Conservation (phyloP, 1,140 invertebrate species). For the Diuraphis noxia region DNA sequence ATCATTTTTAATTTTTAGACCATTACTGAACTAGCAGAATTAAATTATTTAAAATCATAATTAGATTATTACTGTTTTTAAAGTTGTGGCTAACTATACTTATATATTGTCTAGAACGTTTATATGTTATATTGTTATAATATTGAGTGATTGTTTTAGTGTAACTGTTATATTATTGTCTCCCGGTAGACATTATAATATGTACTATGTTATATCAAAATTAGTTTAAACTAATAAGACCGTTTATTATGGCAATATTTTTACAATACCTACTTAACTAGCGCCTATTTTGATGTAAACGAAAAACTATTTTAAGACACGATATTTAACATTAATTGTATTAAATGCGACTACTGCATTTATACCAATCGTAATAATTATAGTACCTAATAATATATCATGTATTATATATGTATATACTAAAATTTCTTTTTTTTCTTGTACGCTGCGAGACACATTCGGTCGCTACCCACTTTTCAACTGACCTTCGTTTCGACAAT, state of each 20-base stretch:
- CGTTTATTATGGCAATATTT: not conserved
- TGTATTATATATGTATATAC: not conserved
- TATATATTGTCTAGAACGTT: not conserved
- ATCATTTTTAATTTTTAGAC: not conserved
- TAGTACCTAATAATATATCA: not conserved
- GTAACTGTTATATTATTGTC: not conserved
- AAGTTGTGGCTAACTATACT: not conserved
- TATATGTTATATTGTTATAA: not conserved
- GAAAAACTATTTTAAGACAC: not conserved
- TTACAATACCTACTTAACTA: not conserved
- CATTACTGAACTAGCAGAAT: not conserved
- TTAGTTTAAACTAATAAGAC: not conserved
- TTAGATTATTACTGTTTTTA: not conserved
- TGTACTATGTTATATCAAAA: not conserved
- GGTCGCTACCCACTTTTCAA: conserved; percentile 5
- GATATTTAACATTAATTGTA: not conserved
- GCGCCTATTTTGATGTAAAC: not conserved
- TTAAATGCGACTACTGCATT: not conserved
- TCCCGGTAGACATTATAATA: not conserved
- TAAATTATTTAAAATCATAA: not conserved
- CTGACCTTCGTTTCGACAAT: not conserved
- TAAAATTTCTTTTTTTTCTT: not conserved
- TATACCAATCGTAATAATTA: not conserved
- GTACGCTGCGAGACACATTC: not conserved
- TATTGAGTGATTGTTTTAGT: not conserved